These are phyloP conservation scores for Polypedilum vanderplanki DNA, from an alignment of 1,140 invertebrate species.

Conservation along the genomic window DNA sequence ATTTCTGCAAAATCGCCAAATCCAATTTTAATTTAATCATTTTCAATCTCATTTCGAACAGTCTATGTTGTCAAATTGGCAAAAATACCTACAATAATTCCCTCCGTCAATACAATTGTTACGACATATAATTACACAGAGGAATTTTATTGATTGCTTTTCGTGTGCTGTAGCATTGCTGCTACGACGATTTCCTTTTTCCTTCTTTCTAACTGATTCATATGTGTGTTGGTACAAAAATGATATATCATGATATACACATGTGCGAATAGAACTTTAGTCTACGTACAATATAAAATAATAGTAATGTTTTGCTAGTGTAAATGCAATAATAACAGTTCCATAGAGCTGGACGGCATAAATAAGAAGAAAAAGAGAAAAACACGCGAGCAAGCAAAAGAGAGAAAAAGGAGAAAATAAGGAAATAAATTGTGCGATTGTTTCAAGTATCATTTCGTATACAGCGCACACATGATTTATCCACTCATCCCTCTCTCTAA, in stretches of 20 bases:
- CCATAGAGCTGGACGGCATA: neutral
- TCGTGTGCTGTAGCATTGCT: neutral
- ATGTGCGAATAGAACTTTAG: no score
- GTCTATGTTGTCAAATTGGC: neutral
- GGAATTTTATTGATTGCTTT: slow-evolving; percentile 18
- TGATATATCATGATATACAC: no score
- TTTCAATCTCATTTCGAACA: neutral
- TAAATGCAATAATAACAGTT: neutral
- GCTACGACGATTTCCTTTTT: slow-evolving; percentile 4
- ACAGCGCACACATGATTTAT: slow-evolving; percentile 17
- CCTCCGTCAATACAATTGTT: slow-evolving; percentile 3
- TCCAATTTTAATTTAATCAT: neutral
- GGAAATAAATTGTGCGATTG: slow-evolving; percentile 13
- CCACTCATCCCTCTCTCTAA: neutral
- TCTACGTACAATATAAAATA: no score
- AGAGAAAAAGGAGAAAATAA: neutral
- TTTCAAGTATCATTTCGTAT: slow-evolving; percentile 14
- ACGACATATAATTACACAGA: slow-evolving; percentile 18
- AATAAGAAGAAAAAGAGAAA: neutral
- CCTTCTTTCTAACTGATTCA: no score
- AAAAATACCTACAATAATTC: neutral
- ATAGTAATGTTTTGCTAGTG: neutral
- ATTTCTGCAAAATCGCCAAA: no score
- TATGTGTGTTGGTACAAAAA: no score
- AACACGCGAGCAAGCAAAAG: neutral